These are phyloP conservation scores for Sphyrna mokarran DNA, from an alignment of 2,113 vertebrate species.

Conservation along the genomic window DNA sequence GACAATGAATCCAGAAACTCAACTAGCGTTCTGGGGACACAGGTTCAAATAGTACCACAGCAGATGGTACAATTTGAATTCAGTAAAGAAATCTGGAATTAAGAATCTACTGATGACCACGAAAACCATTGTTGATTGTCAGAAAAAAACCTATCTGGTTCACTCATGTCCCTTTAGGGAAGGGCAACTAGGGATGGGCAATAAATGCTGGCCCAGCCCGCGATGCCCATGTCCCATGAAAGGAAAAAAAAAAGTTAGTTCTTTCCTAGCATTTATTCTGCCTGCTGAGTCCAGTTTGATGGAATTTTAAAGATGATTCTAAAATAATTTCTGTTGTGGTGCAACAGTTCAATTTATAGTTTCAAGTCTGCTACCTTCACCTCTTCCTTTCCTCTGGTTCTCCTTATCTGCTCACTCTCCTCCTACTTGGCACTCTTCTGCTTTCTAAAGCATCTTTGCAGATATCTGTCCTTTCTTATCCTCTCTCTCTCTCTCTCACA, in stretches of 20 bases:
- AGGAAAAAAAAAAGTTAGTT: not conserved
- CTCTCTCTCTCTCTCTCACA: not conserved
- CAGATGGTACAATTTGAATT: too few species aligned
- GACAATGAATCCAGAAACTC: too few species aligned
- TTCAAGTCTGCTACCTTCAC: not conserved
- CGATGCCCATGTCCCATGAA: too few species aligned
- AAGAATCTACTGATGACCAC: too few species aligned
- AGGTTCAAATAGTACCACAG: too few species aligned
- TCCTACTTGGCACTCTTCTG: not conserved
- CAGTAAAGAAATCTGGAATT: too few species aligned
- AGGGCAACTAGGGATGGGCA: too few species aligned
- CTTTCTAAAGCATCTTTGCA: not conserved
- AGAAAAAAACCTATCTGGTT: too few species aligned
- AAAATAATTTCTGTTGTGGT: not conserved
- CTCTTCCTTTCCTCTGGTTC: not conserved
- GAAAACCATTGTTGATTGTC: too few species aligned
- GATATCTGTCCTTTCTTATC: not conserved
- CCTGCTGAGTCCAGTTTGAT: not conserved
- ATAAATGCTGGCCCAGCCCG: too few species aligned
- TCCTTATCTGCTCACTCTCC: not conserved
- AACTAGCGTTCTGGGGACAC: too few species aligned
- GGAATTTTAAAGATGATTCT: not conserved
- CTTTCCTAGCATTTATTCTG: not conserved
- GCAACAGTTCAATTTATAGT: not conserved
- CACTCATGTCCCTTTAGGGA: too few species aligned